Evolutionary conservation across 2,113 vertebrate species (phyloP).

Genomic region (Salminus brasiliensis): DNA sequence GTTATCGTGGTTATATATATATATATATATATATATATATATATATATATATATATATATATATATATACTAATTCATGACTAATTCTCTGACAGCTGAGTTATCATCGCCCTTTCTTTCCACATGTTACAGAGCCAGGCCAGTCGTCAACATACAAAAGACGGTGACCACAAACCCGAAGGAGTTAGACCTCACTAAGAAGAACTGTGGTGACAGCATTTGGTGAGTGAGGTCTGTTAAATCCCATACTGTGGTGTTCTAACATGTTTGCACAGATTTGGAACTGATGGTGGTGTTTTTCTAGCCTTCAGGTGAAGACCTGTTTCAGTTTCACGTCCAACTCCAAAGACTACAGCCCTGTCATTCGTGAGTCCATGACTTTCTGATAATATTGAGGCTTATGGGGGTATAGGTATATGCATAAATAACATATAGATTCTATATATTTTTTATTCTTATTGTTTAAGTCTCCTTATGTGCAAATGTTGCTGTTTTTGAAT

Average conservation of each 20-base stretch:
- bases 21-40: too few species aligned
- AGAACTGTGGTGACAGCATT: conserved; percentile 74
- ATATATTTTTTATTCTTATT: too few species aligned
- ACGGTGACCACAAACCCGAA: conserved; percentile 79
- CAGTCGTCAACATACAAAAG: conserved; percentile 87
- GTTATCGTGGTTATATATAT: too few species aligned
- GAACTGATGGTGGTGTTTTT: conserved; percentile 44
- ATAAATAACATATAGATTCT: too few species aligned
- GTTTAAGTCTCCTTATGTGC: too few species aligned
- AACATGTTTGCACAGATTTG: neutral
- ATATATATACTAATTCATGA: too few species aligned
- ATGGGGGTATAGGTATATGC: too few species aligned
- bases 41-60: too few species aligned
- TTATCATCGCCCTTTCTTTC: too few species aligned
- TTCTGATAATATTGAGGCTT: too few species aligned
- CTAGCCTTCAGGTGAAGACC: conserved; percentile 82
- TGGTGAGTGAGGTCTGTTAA: conserved; percentile 74
- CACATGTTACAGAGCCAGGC: conserved; percentile 78
- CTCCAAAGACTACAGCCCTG: conserved; percentile 77
- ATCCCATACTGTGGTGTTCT: neutral
- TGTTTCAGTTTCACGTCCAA: conserved; percentile 89
- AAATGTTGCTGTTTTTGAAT: too few species aligned
- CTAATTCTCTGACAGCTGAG: too few species aligned
- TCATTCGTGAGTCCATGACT: conserved; percentile 80
- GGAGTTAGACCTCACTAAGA: conserved; percentile 66